These are phyloP conservation scores for Sesamia nonagrioides DNA, from an alignment of 1,140 invertebrate genomes.

Conservation along the genomic window DNA sequence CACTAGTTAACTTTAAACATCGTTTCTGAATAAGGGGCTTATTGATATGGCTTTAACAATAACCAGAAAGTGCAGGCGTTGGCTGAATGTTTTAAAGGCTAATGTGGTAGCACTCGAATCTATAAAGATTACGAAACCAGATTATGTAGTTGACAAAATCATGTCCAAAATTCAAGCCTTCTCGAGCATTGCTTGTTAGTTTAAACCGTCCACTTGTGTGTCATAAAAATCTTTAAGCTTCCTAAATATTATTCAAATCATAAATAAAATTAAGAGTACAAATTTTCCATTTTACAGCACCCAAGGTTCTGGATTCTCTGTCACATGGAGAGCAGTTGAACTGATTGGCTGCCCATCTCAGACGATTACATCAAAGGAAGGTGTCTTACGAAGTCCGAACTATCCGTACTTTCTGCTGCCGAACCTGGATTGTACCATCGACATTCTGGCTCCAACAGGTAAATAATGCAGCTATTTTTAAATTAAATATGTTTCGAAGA, in stretches of 20 bases:
- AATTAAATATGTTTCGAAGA: too few relatives aligned
- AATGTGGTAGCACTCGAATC: too few relatives aligned
- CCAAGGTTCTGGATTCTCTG: conserved; percentile 89
- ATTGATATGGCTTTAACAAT: too few relatives aligned
- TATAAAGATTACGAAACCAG: too few relatives aligned
- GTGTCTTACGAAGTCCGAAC: conserved; percentile 89
- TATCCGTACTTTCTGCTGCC: conserved; percentile 91
- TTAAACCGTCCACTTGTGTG: too few relatives aligned
- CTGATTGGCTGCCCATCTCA: conserved; percentile 90
- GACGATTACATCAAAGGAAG: conserved; percentile 89
- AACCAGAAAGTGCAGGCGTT: too few relatives aligned
- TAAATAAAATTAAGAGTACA: background rate
- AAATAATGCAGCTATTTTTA: background rate
- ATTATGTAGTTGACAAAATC: too few relatives aligned
- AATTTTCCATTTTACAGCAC: conserved; percentile 71
- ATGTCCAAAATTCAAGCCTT: too few relatives aligned
- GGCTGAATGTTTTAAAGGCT: too few relatives aligned
- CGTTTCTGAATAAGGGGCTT: too few relatives aligned
- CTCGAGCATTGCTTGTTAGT: too few relatives aligned
- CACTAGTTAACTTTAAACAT: too few relatives aligned
- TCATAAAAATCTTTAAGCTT: background rate
- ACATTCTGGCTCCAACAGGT: conserved; percentile 89
- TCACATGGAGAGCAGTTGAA: conserved; percentile 91
- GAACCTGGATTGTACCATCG: conserved; percentile 90
- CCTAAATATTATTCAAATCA: background rate